These are phyloP conservation scores for Maylandia zebra DNA, from an alignment of 2,113 vertebrate genomes.

Conservation along the genomic window DNA sequence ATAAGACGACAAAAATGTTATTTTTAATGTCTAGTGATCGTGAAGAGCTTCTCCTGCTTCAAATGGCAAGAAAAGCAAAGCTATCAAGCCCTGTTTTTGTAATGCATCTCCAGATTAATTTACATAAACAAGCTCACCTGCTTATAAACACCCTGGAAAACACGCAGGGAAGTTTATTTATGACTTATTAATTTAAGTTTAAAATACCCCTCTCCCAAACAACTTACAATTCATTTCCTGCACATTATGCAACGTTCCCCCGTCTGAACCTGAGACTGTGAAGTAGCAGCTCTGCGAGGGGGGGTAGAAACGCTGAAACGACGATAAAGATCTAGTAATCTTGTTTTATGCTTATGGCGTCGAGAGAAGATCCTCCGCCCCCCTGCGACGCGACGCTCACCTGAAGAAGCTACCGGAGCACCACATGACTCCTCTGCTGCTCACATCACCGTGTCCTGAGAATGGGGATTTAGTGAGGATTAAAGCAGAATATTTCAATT, in stretches of 20 bases:
- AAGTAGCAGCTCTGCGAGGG: neutral
- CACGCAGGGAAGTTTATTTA: constrained; percentile 14
- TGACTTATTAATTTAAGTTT: constrained; percentile 11
- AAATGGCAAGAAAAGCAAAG: constrained; percentile 9
- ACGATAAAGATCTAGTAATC: constrained; percentile 55
- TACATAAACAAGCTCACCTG: constrained; percentile 14
- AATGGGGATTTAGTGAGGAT: constrained; percentile 53
- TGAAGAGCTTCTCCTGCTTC: neutral
- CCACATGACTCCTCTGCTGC: constrained; percentile 30
- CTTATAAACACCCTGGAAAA: neutral
- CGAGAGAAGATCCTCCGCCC: constrained; percentile 31
- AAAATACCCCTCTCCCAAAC: neutral
- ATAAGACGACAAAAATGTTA: neutral
- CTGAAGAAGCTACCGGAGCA: constrained; percentile 47
- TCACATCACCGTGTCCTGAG: constrained; percentile 26
- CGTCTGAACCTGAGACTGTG: neutral
- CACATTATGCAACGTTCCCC: constrained; percentile 29
- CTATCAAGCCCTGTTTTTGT: neutral
- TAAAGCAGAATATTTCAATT: constrained; percentile 59
- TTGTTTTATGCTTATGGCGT: constrained; percentile 49
- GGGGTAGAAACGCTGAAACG: neutral
- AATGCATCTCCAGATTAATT: constrained; percentile 1
- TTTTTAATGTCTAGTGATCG: neutral
- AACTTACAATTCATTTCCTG: neutral
- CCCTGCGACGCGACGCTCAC: constrained; percentile 45